These are phyloP conservation scores for Alaudala cheleensis DNA, from an alignment of 2,113 vertebrate genomes.

Conservation along the genomic window DNA sequence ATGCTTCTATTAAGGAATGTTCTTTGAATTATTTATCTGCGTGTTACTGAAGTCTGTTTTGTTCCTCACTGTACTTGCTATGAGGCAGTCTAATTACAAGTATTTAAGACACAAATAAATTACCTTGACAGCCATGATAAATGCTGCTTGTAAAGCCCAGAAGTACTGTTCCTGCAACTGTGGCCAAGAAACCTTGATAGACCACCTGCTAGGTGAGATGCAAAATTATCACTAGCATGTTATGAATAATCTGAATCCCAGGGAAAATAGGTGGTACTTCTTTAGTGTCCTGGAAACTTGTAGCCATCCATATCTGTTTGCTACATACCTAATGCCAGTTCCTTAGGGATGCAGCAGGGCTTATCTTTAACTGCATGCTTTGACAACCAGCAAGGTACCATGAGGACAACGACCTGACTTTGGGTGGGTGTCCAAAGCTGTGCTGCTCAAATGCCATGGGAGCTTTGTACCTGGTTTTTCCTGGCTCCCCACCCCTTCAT, in stretches of 20 bases:
- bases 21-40: not conserved
- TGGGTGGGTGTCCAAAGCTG: not conserved
- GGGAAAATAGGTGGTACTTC: not conserved
- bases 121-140: not conserved
- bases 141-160: not conserved
- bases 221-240: not conserved
- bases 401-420: not conserved
- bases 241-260: not conserved
- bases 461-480: not conserved
- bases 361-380: not conserved
- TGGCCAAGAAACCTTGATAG: not conserved
- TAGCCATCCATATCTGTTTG: not conserved
- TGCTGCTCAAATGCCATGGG: not conserved
- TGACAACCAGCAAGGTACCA: not conserved
- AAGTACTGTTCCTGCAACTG: not conserved
- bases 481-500: not conserved
- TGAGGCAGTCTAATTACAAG: not conserved
- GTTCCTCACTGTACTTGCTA: not conserved
- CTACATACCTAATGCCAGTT: not conserved
- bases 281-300: not conserved
- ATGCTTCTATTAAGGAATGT: not conserved
- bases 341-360: not conserved
- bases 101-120: slow-evolving; percentile 25
- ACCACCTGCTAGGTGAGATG: not conserved
- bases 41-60: not conserved